Evolutionary conservation across 1,140 invertebrate species (phyloP).

Genomic region (Chironomus tepperi): DNA sequence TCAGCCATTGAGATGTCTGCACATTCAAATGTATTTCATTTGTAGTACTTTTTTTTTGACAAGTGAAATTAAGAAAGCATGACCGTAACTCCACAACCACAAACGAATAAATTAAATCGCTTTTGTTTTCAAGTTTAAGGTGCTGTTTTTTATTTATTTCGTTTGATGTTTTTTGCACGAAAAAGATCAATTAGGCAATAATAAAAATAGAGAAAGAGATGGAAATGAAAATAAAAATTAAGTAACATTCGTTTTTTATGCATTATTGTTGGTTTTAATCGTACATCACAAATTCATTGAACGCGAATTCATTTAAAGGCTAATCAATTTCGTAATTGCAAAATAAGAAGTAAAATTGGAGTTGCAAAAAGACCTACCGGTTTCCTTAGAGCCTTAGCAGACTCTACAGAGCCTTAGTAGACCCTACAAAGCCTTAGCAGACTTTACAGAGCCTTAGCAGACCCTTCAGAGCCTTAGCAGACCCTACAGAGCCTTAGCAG

Average conservation of each 20-base stretch:
- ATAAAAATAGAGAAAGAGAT: background rate
- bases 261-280: background rate
- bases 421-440: too few species aligned
- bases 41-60: background rate
- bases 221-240: background rate
- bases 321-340: background rate
- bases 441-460: too few species aligned
- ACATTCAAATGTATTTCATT: background rate
- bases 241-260: background rate
- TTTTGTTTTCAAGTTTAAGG: constrained; percentile 14
- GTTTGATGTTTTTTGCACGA: background rate
- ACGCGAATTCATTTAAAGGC: background rate
- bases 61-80: constrained; percentile 9
- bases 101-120: background rate
- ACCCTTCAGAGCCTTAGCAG: too few species aligned
- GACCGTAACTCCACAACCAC: background rate
- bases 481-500: too few species aligned
- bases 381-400: too few species aligned
- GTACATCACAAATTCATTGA: background rate
- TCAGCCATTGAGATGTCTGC: background rate
- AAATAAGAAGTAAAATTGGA: too few species aligned
- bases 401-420: too few species aligned
- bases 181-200: constrained; percentile 9
- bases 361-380: too few species aligned
- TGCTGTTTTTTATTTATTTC: background rate